Percentiles rank a stretch among this genome's conserved stretches.
These are phyloP conservation scores for Passerculus sandwichensis DNA, from an alignment of 2,797 vertebrate genomes.

Conservation along the genomic window DNA sequence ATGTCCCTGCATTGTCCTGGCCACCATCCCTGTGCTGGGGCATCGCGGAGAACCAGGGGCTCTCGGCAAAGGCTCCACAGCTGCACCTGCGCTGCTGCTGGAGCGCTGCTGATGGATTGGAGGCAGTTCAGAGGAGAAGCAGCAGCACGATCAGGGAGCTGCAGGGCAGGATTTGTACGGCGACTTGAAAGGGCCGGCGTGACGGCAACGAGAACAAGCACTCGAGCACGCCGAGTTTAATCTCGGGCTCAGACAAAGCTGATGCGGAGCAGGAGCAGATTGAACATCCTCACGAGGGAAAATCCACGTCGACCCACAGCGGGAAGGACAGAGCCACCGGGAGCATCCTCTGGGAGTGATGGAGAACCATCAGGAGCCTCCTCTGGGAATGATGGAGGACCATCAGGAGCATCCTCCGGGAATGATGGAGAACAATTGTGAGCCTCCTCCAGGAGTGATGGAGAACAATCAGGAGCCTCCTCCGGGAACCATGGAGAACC, in stretches of 20 bases:
- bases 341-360: accelerated
- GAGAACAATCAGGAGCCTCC: neutral
- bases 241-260: neutral
- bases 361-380: neutral
- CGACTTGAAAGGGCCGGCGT: conserved; percentile 20
- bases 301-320: neutral
- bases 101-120: conserved; percentile 28
- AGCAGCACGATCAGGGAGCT: neutral
- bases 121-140: conserved; percentile 49
- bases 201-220: neutral
- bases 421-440: accelerated
- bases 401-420: neutral
- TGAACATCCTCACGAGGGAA: neutral
- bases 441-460: neutral
- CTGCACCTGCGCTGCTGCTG: conserved; percentile 3
- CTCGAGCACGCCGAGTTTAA: neutral
- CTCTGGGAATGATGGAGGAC: neutral
- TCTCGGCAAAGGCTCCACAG: neutral
- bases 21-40: accelerated
- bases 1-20: neutral
- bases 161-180: conserved; percentile 33
- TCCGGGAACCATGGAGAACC: neutral
- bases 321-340: neutral
- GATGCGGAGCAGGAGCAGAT: accelerated
- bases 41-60: neutral